Evolutionary conservation across 2,888 invertebrate species (phyloP), one percentile per base, ranked within the genome.

Genomic region (Glaucopsyche alexis): DNA sequence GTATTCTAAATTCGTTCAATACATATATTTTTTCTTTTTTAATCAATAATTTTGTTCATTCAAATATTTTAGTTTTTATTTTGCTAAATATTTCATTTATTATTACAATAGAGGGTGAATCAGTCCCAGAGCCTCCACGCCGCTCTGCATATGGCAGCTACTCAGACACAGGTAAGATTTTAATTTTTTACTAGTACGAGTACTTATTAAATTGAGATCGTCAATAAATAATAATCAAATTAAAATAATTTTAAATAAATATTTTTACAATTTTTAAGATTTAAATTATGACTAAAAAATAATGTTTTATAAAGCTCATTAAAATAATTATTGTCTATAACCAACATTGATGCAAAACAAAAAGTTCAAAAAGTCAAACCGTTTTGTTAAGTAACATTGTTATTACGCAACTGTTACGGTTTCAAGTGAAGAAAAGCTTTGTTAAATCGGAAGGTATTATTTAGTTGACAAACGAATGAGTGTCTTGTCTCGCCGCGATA

Each of bases 41-140:
- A 60, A 50, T 3, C 13, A 49, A 7, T 29, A 47, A 47, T 47
- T 9, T 8, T 7, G 29, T 60, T 29, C 29, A 13, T 60, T 60
- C 2, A 0, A 29, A 60, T 9, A 19, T 9, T 55, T 52, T 9
- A 9, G 1, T 5, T 60, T 60, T 60, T 60, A 19, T 55, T 60
- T 47, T 9, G 71, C 38, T 71, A 71, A 38, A 47, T 7, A 69
- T 45, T 69, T 69, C 11, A 69, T 82, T 81, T 83, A 79, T 85
- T 85, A 85, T 85, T 84, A 85, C 87, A 87, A 80, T 94, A 95
- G 95, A 95, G 85, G 92, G 90, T 85, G 94, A 94, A 82, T 87
- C 89, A 80, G 94, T 94, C 80, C 95, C 95, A 81, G 94, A 94
- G 83, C 94, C 95, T 80, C 94, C 95, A 79, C 95, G 95, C 88